Percentiles rank a stretch among this genome's conserved stretches.
phyloP scores from a whole-genome alignment of 2,797 vertebrate genomes.

The Halcyon smyrnensis region DNA sequence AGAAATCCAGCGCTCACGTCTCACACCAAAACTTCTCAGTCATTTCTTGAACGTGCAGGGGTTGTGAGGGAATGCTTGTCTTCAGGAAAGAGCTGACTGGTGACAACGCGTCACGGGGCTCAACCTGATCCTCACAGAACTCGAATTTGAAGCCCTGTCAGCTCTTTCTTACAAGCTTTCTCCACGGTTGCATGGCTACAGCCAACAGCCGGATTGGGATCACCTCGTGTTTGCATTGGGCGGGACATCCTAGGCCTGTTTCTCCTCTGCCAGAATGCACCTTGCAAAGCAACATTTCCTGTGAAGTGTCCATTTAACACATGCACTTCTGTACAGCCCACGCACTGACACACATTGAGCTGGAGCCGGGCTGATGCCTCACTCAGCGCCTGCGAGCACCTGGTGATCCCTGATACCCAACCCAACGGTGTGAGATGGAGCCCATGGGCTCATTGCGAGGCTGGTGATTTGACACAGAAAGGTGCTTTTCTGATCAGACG shows the following conservation, averaged over 20 bases:
- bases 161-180: background rate
- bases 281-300: background rate
- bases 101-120: background rate
- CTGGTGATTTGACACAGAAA: background rate
- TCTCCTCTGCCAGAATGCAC: background rate
- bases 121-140: background rate
- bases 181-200: background rate
- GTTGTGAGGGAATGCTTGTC: background rate
- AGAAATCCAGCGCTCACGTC: background rate
- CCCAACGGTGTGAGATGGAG: fast-evolving
- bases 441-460: fast-evolving
- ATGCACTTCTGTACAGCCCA: background rate
- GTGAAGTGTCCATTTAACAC: fast-evolving
- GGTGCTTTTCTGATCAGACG: background rate
- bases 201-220: background rate
- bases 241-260: background rate
- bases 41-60: background rate
- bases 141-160: fast-evolving
- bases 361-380: background rate
- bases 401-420: background rate
- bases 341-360: background rate
- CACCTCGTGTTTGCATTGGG: background rate
- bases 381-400: fast-evolving
- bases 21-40: background rate
- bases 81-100: background rate